Evolutionary conservation across 1,140 invertebrate species (phyloP).

Genomic region (Ceratosolen fusciceps): DNA sequence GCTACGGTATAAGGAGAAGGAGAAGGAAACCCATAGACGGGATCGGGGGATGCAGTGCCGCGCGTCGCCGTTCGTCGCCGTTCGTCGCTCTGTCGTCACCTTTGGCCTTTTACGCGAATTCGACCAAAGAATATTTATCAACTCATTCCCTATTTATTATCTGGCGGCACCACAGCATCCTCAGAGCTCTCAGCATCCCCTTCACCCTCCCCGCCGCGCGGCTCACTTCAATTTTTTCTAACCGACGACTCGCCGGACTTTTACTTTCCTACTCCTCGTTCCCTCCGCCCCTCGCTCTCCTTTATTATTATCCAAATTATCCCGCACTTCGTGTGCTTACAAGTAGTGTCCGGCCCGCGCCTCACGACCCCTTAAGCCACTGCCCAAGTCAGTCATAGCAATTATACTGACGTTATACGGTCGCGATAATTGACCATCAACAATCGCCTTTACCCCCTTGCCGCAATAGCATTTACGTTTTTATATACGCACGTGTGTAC

Average conservation of each 20-base stretch:
- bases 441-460: no score
- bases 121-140: no score
- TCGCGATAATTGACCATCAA: no score
- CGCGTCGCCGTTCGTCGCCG: neutral
- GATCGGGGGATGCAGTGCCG: slow-evolving; percentile 10
- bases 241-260: slow-evolving; percentile 17
- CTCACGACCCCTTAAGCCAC: no score
- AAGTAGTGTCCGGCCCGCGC: neutral
- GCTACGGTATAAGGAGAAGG: no score
- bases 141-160: no score
- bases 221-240: slow-evolving; percentile 43
- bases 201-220: neutral
- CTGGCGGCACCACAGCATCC: slow-evolving; percentile 23
- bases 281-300: neutral
- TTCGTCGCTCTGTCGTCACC: neutral
- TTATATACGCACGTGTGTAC: no score
- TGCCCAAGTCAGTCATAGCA: no score
- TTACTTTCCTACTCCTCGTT: neutral
- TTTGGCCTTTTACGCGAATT: slow-evolving; percentile 38
- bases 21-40: no score
- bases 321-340: slow-evolving; percentile 12
- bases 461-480: no score
- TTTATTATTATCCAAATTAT: slow-evolving; percentile 1
- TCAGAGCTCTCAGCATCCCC: slow-evolving; percentile 3
- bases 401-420: no score